Evolutionary conservation across 2,888 invertebrate species (phyloP).

Genomic region (Acronicta aceris): DNA sequence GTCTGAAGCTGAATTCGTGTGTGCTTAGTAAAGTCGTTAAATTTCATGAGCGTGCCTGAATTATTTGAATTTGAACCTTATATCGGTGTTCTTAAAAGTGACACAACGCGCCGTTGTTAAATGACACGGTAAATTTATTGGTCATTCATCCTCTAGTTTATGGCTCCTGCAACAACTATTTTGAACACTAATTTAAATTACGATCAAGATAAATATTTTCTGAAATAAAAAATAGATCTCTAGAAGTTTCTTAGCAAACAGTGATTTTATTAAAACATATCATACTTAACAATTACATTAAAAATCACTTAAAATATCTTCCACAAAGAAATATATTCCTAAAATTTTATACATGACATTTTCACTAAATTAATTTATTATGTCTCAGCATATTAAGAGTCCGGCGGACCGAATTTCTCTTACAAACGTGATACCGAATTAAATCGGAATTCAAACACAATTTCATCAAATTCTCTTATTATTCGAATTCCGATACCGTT

Average conservation of each 20-base stretch:
- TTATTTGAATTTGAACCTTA: slow-evolving; percentile 2
- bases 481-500: too few species aligned
- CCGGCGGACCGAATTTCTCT: too few species aligned
- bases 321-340: background rate
- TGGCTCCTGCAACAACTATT: background rate
- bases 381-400: too few species aligned
- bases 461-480: too few species aligned
- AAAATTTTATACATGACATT: slow-evolving; percentile 15
- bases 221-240: slow-evolving; percentile 12
- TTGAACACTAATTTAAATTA: background rate
- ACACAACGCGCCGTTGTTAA: background rate
- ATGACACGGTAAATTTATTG: background rate
- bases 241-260: slow-evolving; percentile 17
- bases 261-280: slow-evolving; percentile 54
- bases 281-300: slow-evolving; percentile 18
- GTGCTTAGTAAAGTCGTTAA: slow-evolving; percentile 21
- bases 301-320: background rate
- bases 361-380: slow-evolving; percentile 13
- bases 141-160: background rate
- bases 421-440: too few species aligned
- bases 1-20: slow-evolving; percentile 51
- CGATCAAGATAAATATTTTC: background rate
- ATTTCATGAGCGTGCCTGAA: background rate
- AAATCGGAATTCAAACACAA: too few species aligned
- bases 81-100: background rate